A percentile compares a stretch with the other conserved stretches of the same genome.
Evolutionary conservation across 2,113 vertebrate genomes (phyloP).

Genomic region (Oenanthe oenanthe): DNA sequence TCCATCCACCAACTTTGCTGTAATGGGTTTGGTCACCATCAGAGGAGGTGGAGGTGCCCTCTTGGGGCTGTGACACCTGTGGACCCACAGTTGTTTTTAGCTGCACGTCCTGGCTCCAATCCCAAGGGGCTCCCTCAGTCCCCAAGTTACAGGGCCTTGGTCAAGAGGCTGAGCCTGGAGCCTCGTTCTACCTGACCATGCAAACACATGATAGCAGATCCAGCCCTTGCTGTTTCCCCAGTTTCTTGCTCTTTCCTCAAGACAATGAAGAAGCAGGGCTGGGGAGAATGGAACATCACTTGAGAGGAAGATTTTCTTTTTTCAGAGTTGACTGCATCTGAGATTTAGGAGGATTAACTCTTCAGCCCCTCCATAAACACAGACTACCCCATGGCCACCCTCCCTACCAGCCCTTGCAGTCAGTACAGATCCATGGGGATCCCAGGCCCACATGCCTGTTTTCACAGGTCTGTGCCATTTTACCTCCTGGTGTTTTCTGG

Average conservation of each 20-base stretch:
- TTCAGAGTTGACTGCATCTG: background rate
- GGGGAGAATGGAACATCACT: background rate
- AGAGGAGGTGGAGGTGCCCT: background rate
- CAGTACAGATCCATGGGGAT: accelerated
- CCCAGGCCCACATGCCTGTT: background rate
- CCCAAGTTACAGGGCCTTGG: background rate
- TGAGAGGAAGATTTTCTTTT: background rate
- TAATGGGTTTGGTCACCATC: background rate
- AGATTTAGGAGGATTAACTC: background rate
- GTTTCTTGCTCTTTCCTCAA: background rate
- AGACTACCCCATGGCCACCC: background rate
- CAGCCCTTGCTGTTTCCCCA: accelerated
- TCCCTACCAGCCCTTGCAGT: background rate
- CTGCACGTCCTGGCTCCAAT: background rate
- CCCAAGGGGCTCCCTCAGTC: background rate
- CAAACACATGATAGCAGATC: background rate
- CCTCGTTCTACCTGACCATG: background rate
- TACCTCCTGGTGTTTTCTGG: slow-evolving; percentile 3
- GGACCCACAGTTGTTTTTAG: background rate
- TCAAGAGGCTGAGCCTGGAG: background rate
- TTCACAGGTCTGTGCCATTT: background rate
- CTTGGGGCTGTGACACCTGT: background rate
- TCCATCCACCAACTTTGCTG: background rate
- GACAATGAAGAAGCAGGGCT: background rate
- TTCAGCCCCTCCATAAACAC: background rate